Evolutionary conservation across 2,113 vertebrate species (phyloP).

Genomic region (Peucedramus taeniatus): DNA sequence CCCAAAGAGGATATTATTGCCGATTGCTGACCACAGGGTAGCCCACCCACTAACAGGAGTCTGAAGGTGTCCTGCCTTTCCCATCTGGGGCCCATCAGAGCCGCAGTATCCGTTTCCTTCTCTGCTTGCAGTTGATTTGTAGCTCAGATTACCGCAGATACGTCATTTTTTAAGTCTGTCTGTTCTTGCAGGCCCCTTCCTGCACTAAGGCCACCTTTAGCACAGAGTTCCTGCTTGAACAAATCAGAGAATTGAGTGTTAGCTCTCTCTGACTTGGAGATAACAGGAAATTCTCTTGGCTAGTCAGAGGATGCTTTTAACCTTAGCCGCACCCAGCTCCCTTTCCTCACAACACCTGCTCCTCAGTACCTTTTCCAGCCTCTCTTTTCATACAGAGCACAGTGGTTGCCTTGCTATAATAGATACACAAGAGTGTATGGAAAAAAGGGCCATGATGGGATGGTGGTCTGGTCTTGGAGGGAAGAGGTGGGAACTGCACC

Average conservation of each 20-base stretch:
- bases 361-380: neutral
- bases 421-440: neutral
- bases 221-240: neutral
- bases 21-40: neutral
- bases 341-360: neutral
- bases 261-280: neutral
- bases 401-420: neutral
- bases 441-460: neutral
- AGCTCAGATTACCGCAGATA: neutral
- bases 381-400: neutral
- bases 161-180: neutral
- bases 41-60: neutral
- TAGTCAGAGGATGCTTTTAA: constrained; percentile 12
- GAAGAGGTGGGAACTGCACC: neutral
- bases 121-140: neutral
- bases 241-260: neutral
- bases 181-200: neutral
- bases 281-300: neutral
- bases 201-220: neutral
- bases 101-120: neutral
- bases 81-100: neutral
- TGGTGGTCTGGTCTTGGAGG: neutral
- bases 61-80: neutral
- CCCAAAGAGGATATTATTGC: neutral
- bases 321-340: fast-evolving